Evolutionary conservation across 1,140 invertebrate genomes (phyloP).

Genomic region (Nasonia longicornis): DNA sequence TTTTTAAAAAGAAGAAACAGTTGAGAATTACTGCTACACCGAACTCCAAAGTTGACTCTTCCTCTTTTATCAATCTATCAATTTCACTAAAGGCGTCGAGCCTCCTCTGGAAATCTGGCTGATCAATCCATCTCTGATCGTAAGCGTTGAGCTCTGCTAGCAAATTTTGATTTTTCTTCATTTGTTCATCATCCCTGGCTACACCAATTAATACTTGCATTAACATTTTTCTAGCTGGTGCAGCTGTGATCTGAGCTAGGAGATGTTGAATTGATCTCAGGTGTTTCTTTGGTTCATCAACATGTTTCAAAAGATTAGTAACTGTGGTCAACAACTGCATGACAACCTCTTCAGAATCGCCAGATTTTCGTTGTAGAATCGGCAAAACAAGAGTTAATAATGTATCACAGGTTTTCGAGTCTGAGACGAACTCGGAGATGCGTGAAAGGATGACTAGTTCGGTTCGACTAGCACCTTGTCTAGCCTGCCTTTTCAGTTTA

Average conservation of each 20-base stretch:
- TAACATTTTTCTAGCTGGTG: constrained; percentile 76
- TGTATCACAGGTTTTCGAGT: constrained; percentile 75
- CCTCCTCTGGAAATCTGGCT: constrained; percentile 89
- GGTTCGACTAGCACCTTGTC: constrained; percentile 73
- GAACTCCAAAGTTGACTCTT: constrained; percentile 74
- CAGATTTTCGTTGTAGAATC: constrained; percentile 77
- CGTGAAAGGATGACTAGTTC: constrained; percentile 86
- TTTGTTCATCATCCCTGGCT: constrained; percentile 58
- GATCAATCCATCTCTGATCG: constrained; percentile 87
- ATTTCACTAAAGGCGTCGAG: constrained; percentile 80
- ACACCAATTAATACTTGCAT: constrained; percentile 72
- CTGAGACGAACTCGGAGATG: constrained; percentile 79
- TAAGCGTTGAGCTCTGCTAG: constrained; percentile 85
- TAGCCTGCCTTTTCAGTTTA: constrained; percentile 72
- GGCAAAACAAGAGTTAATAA: constrained; percentile 81
- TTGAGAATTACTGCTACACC: constrained; percentile 83
- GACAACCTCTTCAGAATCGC: constrained; percentile 72
- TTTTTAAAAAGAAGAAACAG: constrained; percentile 83
- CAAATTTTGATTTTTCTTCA: constrained; percentile 67
- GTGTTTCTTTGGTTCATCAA: constrained; percentile 75
- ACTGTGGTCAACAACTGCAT: constrained; percentile 78
- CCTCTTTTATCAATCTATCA: constrained; percentile 69
- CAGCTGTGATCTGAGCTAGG: constrained; percentile 73
- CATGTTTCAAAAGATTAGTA: constrained; percentile 79
- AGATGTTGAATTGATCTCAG: constrained; percentile 76